Percentiles rank a stretch among this genome's conserved stretches.
These are phyloP conservation scores for Altica lythri DNA, from an alignment of 2,888 invertebrate genomes.

Conservation along the genomic window DNA sequence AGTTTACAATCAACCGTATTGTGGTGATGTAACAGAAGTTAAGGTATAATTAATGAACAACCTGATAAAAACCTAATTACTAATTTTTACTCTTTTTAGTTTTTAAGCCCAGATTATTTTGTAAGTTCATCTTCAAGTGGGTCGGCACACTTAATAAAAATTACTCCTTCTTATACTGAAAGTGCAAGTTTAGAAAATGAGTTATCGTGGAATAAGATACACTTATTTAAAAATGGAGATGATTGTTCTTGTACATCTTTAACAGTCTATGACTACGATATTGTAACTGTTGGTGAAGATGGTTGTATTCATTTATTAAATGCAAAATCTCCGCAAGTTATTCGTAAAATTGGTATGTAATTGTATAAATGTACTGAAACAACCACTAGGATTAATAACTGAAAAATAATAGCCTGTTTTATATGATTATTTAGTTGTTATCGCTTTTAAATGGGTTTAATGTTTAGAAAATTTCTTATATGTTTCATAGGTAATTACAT, in stretches of 20 bases:
- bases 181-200: slow-evolving; percentile 63
- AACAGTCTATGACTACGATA: slow-evolving; percentile 75
- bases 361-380: too few relatives aligned
- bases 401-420: too few relatives aligned
- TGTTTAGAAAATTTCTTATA: too few relatives aligned
- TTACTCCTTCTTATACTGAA: slow-evolving; percentile 64
- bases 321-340: slow-evolving; percentile 58
- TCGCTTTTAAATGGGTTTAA: too few relatives aligned
- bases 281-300: slow-evolving; percentile 85
- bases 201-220: slow-evolving; percentile 70
- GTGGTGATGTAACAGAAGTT: slow-evolving; percentile 81
- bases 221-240: slow-evolving; percentile 63
- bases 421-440: too few relatives aligned
- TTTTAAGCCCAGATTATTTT: slow-evolving; percentile 69
- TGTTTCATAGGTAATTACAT: too few relatives aligned
- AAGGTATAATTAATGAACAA: slow-evolving; percentile 59
- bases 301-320: slow-evolving; percentile 68
- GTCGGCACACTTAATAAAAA: slow-evolving; percentile 67
- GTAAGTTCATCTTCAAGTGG: slow-evolving; percentile 72
- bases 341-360: slow-evolving; percentile 60
- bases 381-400: too few relatives aligned
- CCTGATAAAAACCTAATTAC: too few relatives aligned
- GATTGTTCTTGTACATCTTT: slow-evolving; percentile 77
- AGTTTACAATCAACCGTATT: slow-evolving; percentile 63
- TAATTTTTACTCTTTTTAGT: slow-evolving; percentile 61